phyloP scores from a whole-genome alignment of 2,797 vertebrate species.

The Parambassis ranga region DNA sequence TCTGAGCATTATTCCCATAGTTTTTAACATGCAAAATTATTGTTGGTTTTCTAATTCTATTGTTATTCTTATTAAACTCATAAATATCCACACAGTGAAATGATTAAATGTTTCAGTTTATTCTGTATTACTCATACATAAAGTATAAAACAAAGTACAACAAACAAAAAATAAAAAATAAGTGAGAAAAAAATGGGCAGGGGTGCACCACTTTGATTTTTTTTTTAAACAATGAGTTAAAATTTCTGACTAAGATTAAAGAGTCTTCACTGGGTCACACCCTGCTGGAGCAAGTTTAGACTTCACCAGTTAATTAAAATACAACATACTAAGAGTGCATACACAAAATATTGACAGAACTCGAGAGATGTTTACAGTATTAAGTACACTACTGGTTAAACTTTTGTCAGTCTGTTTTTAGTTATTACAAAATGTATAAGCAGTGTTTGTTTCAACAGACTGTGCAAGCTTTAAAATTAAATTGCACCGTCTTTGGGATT shows the following conservation, averaged over 20 bases:
- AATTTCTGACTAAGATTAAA: conserved; percentile 45
- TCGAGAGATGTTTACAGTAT: conserved; percentile 62
- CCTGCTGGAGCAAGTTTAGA: conserved; percentile 57
- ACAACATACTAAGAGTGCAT: conserved; percentile 71
- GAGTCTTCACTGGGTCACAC: conserved; percentile 52
- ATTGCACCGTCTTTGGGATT: conserved; percentile 73
- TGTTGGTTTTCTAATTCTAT: too few species aligned
- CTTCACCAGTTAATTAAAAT: conserved; percentile 67
- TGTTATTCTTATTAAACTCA: too few species aligned
- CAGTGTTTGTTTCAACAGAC: conserved; percentile 56
- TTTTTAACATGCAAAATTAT: too few species aligned
- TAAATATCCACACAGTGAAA: conserved; percentile 19
- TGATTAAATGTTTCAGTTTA: conserved; percentile 74
- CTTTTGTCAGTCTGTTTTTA: conserved; percentile 50
- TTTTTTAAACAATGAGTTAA: conserved; percentile 46
- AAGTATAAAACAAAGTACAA: conserved; percentile 83
- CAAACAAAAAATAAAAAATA: conserved; percentile 79
- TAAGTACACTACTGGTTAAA: conserved; percentile 63
- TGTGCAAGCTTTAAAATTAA: conserved; percentile 68
- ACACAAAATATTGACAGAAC: conserved; percentile 71
- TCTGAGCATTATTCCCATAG: too few species aligned
- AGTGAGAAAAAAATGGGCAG: conserved; percentile 57
- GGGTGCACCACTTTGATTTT: conserved; percentile 57
- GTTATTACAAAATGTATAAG: conserved; percentile 70
- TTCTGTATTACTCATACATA: conserved; percentile 73